Conservation (phyloP, 2,797 vertebrate species). For the Pseudochaenichthys georgianus region DNA sequence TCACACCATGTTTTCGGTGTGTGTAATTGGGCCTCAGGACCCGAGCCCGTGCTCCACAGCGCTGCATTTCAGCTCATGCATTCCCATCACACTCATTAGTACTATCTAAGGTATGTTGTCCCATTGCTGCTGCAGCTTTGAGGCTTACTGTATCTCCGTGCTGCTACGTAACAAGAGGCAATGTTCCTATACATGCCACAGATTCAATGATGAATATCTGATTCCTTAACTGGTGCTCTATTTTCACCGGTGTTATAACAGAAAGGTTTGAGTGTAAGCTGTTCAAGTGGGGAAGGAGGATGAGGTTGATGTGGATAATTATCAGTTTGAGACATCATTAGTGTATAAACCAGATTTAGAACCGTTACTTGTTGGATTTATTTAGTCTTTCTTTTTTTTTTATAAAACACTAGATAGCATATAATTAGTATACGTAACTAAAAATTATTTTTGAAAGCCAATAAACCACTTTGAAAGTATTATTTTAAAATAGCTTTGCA, state of each 20-base stretch:
- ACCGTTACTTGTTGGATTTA: too few species aligned
- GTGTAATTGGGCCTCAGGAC: conserved; percentile 47
- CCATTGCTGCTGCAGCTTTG: neutral
- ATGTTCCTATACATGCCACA: neutral
- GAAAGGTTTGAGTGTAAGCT: neutral
- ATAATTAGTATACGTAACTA: too few species aligned
- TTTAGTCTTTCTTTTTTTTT: neutral
- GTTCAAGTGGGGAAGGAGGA: neutral
- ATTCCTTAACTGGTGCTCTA: neutral
- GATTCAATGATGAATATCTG: conserved; percentile 2
- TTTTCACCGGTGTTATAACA: neutral
- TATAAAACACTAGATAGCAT: neutral
- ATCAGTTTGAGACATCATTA: neutral
- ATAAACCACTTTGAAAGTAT: neutral
- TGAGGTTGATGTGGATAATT: neutral
- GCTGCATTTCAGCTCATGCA: conserved; percentile 22
- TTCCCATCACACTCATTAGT: conserved; percentile 31
- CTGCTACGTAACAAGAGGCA: too few species aligned
- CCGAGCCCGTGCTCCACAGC: neutral
- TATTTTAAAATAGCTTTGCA: neutral
- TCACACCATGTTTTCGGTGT: conserved; percentile 52
- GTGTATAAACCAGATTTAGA: neutral
- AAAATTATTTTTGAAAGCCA: neutral
- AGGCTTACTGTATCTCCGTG: neutral
- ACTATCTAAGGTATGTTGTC: conserved; percentile 4